These are phyloP conservation scores for Eupithecia subfuscata DNA, from an alignment of 2,888 invertebrate genomes.

Conservation along the genomic window DNA sequence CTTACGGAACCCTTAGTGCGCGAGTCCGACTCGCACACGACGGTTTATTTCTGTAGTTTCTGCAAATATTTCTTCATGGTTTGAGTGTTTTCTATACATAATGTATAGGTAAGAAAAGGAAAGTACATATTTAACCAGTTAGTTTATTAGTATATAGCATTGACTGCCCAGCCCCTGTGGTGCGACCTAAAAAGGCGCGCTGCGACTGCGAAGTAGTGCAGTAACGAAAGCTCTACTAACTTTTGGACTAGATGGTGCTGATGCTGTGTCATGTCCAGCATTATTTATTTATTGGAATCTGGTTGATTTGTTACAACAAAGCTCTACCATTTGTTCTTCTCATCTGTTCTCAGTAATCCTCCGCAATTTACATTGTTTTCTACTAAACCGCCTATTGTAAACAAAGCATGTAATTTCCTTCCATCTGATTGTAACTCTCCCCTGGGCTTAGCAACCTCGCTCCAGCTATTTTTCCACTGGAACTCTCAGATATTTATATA, in stretches of 20 bases:
- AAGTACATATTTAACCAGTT: background rate
- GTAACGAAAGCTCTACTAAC: too few species aligned
- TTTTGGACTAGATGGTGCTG: too few species aligned
- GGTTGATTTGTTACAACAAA: background rate
- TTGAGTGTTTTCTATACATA: background rate
- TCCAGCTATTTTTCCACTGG: conserved; percentile 14
- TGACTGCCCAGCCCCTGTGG: too few species aligned
- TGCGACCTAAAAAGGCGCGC: too few species aligned
- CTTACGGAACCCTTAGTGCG: too few species aligned
- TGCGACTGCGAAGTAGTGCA: too few species aligned
- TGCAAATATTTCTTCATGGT: background rate
- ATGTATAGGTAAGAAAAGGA: background rate
- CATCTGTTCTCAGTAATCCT: background rate
- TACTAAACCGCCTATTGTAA: conserved; percentile 11
- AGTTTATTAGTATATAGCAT: too few species aligned
- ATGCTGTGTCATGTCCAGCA: background rate
- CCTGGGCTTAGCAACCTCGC: conserved; percentile 20
- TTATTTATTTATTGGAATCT: background rate
- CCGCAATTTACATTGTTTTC: background rate
- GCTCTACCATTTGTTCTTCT: background rate
- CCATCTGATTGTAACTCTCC: conserved; percentile 16
- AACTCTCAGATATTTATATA: conserved; percentile 17
- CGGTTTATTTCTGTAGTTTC: background rate
- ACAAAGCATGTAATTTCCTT: conserved; percentile 17
- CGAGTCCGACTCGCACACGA: too few species aligned